Evolutionary conservation across 2,888 invertebrate genomes (phyloP), one percentile per base, ranked within the genome.

Genomic region (Xestoiulus laeticollis): DNA sequence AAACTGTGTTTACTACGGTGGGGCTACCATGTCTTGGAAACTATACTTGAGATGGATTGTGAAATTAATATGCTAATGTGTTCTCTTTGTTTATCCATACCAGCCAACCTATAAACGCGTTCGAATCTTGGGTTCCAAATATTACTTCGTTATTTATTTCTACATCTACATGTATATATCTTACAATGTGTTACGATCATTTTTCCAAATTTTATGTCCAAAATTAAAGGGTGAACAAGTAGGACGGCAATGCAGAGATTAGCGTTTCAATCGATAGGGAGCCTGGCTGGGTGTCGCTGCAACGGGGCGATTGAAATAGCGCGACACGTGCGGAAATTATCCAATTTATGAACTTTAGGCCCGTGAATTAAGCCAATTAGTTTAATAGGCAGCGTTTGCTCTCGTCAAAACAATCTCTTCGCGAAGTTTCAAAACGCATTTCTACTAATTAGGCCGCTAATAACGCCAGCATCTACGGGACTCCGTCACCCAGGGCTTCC

Each of bases 371-470:
- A 59, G 59, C 59, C 59, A 59, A 59, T 59, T 59, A 59, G 59
- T 22, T 59, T 59, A 59, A 59, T 59, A 59, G 59, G 38, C 59
- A n/a, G 19, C 59, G 59, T 59, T 59, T 59, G 59, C n/a, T 59
- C 59, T 59, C 59, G 59, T 59, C 59, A 19, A 59, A 59, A 59
- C 59, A 59, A 59, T 59, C 59, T n/a, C 59, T n/a, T 59, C n/a
- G 59, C 59, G n/a, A 59, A 59, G 16, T 59, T 22, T n/a, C 59
- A 59, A 59, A 59, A 59, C 59, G 59, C 59, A 59, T n/a, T n/a
- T 59, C 59, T 22, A n/a, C 59, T 59, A 59, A 59, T 59, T 59
- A 59, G 59, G n/a, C 59, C 59, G n/a, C 59, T 59, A 59, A 59
- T n/a, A n/a, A 59, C 59, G 59, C 59, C 1, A n/a, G 59, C 59